A percentile compares a stretch with the other conserved stretches of the same genome.
phyloP scores from a whole-genome alignment of 2,797 vertebrate species.

The Bovichtus diacanthus region DNA sequence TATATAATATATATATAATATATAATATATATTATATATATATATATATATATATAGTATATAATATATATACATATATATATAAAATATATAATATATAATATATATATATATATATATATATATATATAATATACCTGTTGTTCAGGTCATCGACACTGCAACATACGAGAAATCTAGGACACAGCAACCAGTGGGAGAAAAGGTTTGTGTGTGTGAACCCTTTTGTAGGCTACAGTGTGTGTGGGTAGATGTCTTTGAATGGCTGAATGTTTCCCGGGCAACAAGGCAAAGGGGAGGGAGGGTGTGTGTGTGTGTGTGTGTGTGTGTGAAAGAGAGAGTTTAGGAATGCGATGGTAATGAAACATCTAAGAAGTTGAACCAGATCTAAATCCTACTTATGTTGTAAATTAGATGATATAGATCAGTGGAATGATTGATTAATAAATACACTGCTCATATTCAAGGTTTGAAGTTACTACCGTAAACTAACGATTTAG shows the following conservation, averaged over 20 bases:
- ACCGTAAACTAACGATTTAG: no score
- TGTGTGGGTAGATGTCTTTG: slow-evolving; percentile 48
- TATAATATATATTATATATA: no score
- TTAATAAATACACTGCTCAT: background rate
- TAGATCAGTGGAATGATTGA: background rate
- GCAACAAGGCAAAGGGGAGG: slow-evolving; percentile 54
- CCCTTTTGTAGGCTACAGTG: slow-evolving; percentile 24
- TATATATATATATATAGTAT: no score
- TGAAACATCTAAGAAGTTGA: background rate
- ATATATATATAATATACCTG: no score
- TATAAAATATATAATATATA: no score
- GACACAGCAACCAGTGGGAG: background rate
- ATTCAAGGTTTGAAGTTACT: background rate
- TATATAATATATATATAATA: no score
- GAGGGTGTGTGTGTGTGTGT: background rate
- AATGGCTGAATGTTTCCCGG: slow-evolving; percentile 66
- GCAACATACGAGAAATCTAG: slow-evolving; percentile 27
- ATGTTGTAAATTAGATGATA: no score
- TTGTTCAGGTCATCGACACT: slow-evolving; percentile 5
- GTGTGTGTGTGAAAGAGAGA: background rate
- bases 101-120: no score
- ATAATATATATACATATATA: no score
- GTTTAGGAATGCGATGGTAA: background rate
- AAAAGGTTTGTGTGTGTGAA: slow-evolving; percentile 41
- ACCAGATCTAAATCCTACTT: background rate